Evolutionary conservation across 2,888 invertebrate species (phyloP).

Genomic region (Melanargia galathea): DNA sequence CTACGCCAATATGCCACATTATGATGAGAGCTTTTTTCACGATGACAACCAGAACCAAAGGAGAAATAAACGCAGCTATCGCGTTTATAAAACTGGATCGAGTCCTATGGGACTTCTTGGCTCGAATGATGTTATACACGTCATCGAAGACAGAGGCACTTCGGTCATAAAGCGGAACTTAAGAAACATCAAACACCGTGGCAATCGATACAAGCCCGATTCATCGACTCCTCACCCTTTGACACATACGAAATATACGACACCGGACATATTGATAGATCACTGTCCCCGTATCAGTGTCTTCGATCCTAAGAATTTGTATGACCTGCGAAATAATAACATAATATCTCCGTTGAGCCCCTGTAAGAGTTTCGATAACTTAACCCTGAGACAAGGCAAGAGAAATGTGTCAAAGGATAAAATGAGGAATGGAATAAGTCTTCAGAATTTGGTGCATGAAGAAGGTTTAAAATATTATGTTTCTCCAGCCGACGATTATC

Average conservation of each 20-base stretch:
- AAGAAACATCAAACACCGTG: conserved; percentile 68
- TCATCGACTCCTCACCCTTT: conserved; percentile 44
- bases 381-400: conserved; percentile 60
- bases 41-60: conserved; percentile 77
- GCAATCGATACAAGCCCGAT: conserved; percentile 60
- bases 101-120: conserved; percentile 62
- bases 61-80: conserved; percentile 77
- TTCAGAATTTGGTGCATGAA: conserved; percentile 70
- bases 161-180: conserved; percentile 73
- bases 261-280: conserved; percentile 67
- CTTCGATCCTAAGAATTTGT: conserved; percentile 66
- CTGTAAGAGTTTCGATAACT: conserved; percentile 77
- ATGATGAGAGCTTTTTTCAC: conserved; percentile 78
- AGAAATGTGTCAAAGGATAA: conserved; percentile 52
- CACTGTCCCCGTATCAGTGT: conserved; percentile 69
- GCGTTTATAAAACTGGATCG: conserved; percentile 75
- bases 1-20: conserved; percentile 71
- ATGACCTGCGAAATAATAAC: conserved; percentile 71
- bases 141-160: conserved; percentile 67
- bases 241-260: conserved; percentile 51
- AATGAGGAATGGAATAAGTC: conserved; percentile 65
- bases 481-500: conserved; percentile 58
- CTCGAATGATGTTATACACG: conserved; percentile 62
- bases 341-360: conserved; percentile 58
- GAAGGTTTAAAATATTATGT: conserved; percentile 65